Evolutionary conservation across 30 jellyfish, hydroid and myxozoan genomes (phyloP).

Genomic region (Rhopilema esculentum): DNA sequence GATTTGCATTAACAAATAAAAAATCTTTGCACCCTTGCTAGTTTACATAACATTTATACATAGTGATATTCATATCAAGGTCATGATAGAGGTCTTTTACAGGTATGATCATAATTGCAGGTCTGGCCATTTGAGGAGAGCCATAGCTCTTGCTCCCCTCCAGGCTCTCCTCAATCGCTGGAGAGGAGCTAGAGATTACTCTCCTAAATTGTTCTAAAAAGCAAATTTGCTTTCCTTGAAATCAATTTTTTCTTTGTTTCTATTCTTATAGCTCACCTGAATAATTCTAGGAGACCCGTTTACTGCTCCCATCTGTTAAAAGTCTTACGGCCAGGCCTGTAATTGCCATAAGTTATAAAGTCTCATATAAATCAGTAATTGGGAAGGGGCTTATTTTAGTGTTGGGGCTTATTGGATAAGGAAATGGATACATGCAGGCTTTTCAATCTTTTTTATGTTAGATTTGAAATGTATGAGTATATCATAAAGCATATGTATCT

Average conservation of each 20-base stretch:
- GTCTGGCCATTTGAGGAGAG: slow-evolving; percentile 14
- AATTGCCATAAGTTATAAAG: background rate
- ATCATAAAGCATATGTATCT: background rate
- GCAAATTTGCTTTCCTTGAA: background rate
- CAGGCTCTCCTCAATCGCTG: slow-evolving; percentile 6
- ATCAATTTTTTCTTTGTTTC: background rate
- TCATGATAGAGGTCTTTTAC: background rate
- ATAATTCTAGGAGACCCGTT: background rate
- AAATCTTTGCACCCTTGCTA: background rate
- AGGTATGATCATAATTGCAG: background rate
- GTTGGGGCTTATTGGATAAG: background rate
- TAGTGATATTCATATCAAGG: background rate
- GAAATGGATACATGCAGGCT: background rate
- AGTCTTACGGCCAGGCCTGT: background rate
- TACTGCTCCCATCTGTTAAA: background rate
- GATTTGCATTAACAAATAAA: background rate
- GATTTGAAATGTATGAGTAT: background rate
- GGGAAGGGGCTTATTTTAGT: background rate
- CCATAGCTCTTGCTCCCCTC: slow-evolving; percentile 14
- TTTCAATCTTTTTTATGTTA: background rate
- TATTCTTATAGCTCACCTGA: background rate
- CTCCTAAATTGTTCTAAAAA: background rate
- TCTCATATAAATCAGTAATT: background rate
- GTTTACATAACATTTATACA: background rate
- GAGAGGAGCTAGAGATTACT: slow-evolving; percentile 1